phyloP scores from a whole-genome alignment of 2,113 vertebrate genomes.

The Triplophysa rosa region DNA sequence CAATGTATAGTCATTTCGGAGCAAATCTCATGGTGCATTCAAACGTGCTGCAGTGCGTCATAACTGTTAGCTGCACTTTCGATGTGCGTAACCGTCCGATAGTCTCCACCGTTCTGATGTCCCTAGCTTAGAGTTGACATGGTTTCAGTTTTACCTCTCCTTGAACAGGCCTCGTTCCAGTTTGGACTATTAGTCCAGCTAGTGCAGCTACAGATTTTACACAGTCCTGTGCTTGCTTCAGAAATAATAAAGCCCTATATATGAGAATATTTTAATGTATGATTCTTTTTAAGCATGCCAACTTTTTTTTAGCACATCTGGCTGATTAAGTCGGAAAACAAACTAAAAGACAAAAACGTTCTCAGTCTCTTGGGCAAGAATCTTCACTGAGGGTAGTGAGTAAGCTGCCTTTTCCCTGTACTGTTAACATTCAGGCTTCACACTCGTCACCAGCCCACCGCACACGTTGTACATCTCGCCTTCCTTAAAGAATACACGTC shows the following conservation, averaged over 20 bases:
- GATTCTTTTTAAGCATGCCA: conserved; percentile 56
- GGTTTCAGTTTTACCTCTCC: not conserved
- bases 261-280: conserved; percentile 56
- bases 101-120: conserved; percentile 40
- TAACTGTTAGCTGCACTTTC: conserved; percentile 38
- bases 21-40: conserved; percentile 51
- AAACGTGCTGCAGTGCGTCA: conserved; percentile 24
- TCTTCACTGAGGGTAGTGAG: conserved; percentile 48
- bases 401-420: conserved; percentile 55
- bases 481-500: conserved; percentile 45
- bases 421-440: conserved; percentile 45
- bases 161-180: conserved; percentile 54
- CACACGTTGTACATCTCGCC: conserved; percentile 40
- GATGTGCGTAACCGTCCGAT: conserved; percentile 15
- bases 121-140: conserved; percentile 44
- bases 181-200: conserved; percentile 39
- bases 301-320: conserved; percentile 48
- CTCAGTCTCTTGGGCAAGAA: conserved; percentile 57
- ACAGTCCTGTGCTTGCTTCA: conserved; percentile 60
- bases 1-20: conserved; percentile 41
- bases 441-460: conserved; percentile 35
- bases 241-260: conserved; percentile 58
- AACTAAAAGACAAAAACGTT: conserved; percentile 19
- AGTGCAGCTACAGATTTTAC: conserved; percentile 61
- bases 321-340: conserved; percentile 43